Base-by-base conservation (phyloP, 2,888 invertebrate genomes). In the Tridacna crocea region DNA sequence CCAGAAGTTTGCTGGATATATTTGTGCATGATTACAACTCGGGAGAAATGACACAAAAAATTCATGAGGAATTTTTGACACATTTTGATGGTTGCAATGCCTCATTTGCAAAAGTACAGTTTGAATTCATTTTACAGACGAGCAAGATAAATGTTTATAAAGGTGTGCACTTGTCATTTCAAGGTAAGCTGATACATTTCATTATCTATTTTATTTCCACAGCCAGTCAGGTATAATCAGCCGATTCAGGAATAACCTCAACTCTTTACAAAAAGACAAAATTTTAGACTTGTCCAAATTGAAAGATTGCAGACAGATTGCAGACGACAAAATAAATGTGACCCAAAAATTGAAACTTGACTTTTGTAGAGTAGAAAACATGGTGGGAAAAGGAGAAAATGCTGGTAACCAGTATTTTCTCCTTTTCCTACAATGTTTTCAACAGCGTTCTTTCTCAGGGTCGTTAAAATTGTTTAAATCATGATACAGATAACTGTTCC, bases 101-200 rank as follows among this genome's bases (percentile, higher is more conserved):
- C 0, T 24, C 77, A 4, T 22, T 36, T 11, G 26, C 60, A 19
- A 60, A 12, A 12, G n/a, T 77, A 6, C 24, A 60, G 8, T 70
- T 77, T 58, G 58, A 46, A n/a, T 77, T 77, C 19, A 22, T n/a
- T 55, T 12, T 77, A n/a, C n/a, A 60, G 15, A 70, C n/a, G 26
- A 47, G 60, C 10, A 46, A 46, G 46, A 24, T 60, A 8, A 22
- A n/a, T 6, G 46, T 26, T 11, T 77, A 77, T 24, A 58, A 60
- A 36, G 55, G 24, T 6, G 68, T 58, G 19, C 77, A 77, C 55
- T 12, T 77, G 10, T 46, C 70, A 47, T 77, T 77, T 22, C 77
- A 77, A 51, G 70, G 70, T 70, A 70, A 24, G 70, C 46, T 0
- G 8, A 10, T 22, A 66, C n/a, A 17, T 68, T 27, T 1, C 55